These are phyloP conservation scores for human (Homo sapiens) DNA, from an alignment of 2,113 vertebrate genomes.

Conservation along the genomic window DNA sequence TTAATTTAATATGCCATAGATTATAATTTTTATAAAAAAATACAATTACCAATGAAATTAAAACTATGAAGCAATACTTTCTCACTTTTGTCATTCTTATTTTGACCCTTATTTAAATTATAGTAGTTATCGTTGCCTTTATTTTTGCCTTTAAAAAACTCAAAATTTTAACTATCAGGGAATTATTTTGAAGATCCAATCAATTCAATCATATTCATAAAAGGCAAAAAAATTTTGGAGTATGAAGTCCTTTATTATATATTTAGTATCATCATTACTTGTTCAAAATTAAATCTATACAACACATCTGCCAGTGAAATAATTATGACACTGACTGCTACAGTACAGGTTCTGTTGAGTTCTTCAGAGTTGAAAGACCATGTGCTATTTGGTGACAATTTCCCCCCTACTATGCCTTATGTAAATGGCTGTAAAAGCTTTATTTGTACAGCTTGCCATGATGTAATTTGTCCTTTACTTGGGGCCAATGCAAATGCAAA, in stretches of 20 bases:
- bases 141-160: not conserved
- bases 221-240: not conserved
- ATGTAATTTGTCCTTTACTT: conserved; percentile 69
- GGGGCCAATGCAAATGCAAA: conserved; percentile 53
- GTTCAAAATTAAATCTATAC: not conserved
- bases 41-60: not conserved
- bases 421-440: conserved; percentile 65
- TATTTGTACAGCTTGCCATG: conserved; percentile 77
- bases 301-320: not conserved
- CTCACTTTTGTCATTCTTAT: not conserved
- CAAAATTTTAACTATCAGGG: not conserved
- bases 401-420: conserved; percentile 56
- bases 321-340: not conserved
- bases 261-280: conserved; percentile 2
- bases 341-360: not conserved
- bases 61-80: not conserved
- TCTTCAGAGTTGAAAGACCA: conserved; percentile 36
- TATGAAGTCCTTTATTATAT: not conserved
- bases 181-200: not conserved
- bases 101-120: not conserved
- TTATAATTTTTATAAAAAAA: not conserved
- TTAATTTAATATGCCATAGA: not conserved
- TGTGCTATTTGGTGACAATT: conserved; percentile 64
- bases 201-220: not conserved
- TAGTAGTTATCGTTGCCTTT: not conserved